phyloP scores from a whole-genome alignment of 1,140 invertebrate genomes.

The Gyrodactylus salaris region DNA sequence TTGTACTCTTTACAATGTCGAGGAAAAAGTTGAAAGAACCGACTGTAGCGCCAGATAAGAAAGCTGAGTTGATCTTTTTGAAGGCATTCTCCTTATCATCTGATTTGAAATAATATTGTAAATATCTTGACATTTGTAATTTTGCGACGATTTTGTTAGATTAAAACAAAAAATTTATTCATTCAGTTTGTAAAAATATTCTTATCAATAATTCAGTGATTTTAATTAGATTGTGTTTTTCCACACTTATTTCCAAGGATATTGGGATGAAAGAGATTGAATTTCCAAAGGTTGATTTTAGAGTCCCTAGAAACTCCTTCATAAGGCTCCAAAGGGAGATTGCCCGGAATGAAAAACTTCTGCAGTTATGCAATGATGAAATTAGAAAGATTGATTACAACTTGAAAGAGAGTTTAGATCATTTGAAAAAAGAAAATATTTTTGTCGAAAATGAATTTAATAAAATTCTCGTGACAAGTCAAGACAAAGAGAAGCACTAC shows the following conservation, averaged over 20 bases:
- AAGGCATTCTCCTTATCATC: not conserved
- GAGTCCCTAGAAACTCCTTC: not conserved
- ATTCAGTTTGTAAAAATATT: not conserved
- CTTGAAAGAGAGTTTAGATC: too few relatives aligned
- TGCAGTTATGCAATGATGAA: not conserved
- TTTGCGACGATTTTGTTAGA: not conserved
- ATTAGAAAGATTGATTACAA: too few relatives aligned
- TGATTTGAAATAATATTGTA: not conserved
- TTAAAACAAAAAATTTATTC: not conserved
- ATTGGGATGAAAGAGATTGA: not conserved
- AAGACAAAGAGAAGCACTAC: too few relatives aligned
- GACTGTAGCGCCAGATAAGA: not conserved
- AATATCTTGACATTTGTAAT: not conserved
- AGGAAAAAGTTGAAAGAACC: not conserved
- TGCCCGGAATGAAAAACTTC: not conserved
- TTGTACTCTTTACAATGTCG: not conserved
- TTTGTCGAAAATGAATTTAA: too few relatives aligned
- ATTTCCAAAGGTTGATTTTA: not conserved
- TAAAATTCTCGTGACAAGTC: too few relatives aligned
- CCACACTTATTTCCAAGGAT: too few relatives aligned
- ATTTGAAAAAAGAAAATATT: too few relatives aligned
- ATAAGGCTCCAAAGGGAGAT: not conserved
- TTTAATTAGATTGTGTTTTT: too few relatives aligned
- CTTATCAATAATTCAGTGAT: not conserved
- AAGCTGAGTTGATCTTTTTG: not conserved